Evolutionary conservation across 1,140 invertebrate genomes (phyloP), one percentile per base, ranked within the genome.

Genomic region (Macrosteles quadrilineatus): DNA sequence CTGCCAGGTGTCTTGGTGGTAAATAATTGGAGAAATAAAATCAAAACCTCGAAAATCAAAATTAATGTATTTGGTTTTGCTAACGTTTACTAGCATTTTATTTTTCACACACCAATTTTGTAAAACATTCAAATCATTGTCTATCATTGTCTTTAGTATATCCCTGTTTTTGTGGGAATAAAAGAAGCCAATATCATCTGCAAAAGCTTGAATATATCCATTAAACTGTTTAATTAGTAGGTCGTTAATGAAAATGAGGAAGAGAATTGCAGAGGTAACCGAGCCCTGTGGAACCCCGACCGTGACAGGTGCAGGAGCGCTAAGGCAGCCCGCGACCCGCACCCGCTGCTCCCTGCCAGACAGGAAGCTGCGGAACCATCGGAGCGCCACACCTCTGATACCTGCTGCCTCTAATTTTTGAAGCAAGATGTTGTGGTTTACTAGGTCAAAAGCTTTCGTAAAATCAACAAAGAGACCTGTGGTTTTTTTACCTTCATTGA

Each of bases 221-320:
- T 43, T 19, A 21, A 62, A 62, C 1, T 3, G 29, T 63, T 40
- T 36, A 19, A 43, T 45, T 11, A 69, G 32, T 1, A 69, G 23
- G 23, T 69, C 57, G 47, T 69, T 62, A 19, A 69, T 62, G 64
- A 69, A 69, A 2, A 62, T 43, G 45, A 69, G 23, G 29, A 69
- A 69, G 1, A 69, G 19, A 36, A n/a, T 62, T 21, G 47, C 47
- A 11, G 55, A 57, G 19, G n/a, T 53, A 62, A 69, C 65, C 21
- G 65, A 67, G 0, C 65, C 43, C 29, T 67, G 65, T 17, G 43
- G 65, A 12, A 67, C 43, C 29, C 43, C 65, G 0, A 30, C 36
- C 11, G n/a, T 67, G 36, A 67, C 29, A 31, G 43, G 21, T 4
- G 47, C 40, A 29, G 64, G 43, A 1, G 11, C 25, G 19, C 65